These are phyloP conservation scores for Porites lobata DNA, from an alignment of 92 coral and sea anemone species.

Conservation along the genomic window DNA sequence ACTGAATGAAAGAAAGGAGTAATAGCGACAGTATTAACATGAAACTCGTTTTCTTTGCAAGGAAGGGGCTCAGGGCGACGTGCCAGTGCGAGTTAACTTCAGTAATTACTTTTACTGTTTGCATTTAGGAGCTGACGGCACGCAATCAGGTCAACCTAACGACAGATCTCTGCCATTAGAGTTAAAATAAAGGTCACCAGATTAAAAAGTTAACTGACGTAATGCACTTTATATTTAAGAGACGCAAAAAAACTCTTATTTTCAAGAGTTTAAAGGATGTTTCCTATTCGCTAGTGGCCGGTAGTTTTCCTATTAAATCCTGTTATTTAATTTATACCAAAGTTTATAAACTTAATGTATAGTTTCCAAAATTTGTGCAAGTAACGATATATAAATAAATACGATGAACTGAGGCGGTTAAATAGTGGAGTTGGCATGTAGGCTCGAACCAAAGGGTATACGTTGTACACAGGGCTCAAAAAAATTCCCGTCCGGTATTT, in stretches of 20 bases:
- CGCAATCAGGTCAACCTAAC: not conserved
- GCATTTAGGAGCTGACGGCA: no score
- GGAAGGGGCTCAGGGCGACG: no score
- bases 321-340: conserved; percentile 23
- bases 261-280: not conserved
- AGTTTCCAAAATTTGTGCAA: conserved; percentile 6
- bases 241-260: conserved; percentile 1
- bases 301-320: not conserved
- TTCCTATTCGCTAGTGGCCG: not conserved
- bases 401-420: no score
- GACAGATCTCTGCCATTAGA: not conserved
- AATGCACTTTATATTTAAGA: conserved; percentile 53
- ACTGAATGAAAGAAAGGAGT: no score
- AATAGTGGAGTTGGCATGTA: no score
- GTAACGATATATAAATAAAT: not conserved
- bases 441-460: no score
- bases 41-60: no score
- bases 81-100: no score
- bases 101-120: no score
- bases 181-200: not conserved
- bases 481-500: no score
- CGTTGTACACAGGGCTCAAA: no score
- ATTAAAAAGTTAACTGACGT: not conserved
- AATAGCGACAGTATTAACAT: no score
- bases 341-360: conserved; percentile 14